A percentile compares a stretch with the other conserved stretches of the same genome.
Evolutionary conservation across 2,113 vertebrate species (phyloP).

Genomic region (Pachyramphus minor): DNA sequence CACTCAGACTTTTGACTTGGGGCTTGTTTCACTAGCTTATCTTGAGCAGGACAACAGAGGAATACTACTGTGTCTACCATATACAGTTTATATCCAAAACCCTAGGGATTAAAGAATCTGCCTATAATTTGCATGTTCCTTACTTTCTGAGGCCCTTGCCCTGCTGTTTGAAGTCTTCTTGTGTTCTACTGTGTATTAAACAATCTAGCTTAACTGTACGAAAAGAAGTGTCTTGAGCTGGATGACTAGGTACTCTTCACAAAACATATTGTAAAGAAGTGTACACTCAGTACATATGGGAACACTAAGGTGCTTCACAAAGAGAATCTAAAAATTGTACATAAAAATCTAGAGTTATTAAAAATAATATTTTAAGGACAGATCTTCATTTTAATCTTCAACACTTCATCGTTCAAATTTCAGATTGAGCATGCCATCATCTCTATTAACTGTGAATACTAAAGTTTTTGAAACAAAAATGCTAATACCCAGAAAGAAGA

Average conservation of each 20-base stretch:
- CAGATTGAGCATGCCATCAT: background rate
- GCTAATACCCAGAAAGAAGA: background rate
- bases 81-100: too few species aligned
- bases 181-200: too few species aligned
- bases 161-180: too few species aligned
- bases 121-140: too few species aligned
- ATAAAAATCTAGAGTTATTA: background rate
- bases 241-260: background rate
- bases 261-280: rapidly evolving
- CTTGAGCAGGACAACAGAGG: too few species aligned
- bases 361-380: background rate
- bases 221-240: background rate
- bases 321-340: background rate
- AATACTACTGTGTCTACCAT: too few species aligned
- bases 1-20: too few species aligned
- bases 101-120: too few species aligned
- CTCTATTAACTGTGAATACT: background rate
- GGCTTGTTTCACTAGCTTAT: too few species aligned
- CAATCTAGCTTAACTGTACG: too few species aligned
- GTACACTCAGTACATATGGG: background rate
- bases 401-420: background rate
- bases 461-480: background rate
- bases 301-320: background rate
- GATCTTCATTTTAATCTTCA: background rate
- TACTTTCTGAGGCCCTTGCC: too few species aligned